Evolutionary conservation across 2,113 vertebrate genomes (phyloP).

Genomic region (Dermatemys mawii): DNA sequence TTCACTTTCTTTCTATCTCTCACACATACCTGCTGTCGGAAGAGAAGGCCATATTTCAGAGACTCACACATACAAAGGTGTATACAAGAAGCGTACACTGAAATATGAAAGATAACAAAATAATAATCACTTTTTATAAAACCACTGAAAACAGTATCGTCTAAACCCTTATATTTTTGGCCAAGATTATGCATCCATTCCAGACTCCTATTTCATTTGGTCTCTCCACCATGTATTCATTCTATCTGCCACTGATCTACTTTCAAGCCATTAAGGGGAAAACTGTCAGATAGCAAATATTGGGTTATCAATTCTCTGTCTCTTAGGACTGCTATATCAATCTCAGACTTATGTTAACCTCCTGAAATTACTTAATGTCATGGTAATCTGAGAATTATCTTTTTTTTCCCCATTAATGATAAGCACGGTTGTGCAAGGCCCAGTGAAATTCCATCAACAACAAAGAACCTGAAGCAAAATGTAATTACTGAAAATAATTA

Average conservation of each 20-base stretch:
- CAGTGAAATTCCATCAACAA: not conserved
- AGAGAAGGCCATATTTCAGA: not conserved
- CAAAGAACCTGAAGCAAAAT: not conserved
- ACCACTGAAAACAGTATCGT: not conserved
- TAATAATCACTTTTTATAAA: not conserved
- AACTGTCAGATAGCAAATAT: not conserved
- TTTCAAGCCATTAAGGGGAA: not conserved
- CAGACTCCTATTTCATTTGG: not conserved
- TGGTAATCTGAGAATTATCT: not conserved
- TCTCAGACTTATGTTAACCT: not conserved
- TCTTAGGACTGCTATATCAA: not conserved
- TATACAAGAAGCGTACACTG: rapidly evolving
- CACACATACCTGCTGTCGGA: not conserved
- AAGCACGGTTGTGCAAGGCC: not conserved
- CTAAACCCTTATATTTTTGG: not conserved
- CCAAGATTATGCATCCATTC: not conserved
- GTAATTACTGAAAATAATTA: not conserved
- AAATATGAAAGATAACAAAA: not conserved
- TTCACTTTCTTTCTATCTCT: not conserved
- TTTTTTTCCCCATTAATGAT: not conserved
- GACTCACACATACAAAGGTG: not conserved
- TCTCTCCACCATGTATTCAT: not conserved
- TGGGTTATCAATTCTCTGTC: not conserved
- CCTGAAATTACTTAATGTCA: not conserved
- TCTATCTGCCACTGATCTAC: not conserved